Conservation (phyloP, 2,113 vertebrate genomes). For the Syrrhaptes paradoxus region DNA sequence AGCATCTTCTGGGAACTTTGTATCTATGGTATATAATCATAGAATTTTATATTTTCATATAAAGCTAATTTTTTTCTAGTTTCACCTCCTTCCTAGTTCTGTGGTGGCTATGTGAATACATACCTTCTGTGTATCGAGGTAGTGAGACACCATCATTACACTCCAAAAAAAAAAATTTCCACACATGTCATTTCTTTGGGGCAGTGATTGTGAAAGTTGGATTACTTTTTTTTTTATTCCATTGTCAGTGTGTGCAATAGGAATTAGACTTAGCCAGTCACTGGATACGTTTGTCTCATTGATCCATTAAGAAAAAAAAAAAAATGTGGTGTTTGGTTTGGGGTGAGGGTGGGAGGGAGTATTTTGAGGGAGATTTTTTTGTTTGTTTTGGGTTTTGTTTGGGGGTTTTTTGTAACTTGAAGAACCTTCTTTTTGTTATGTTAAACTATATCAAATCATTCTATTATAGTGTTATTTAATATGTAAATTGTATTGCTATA, state of each 20-base stretch:
- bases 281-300: constrained; percentile 80
- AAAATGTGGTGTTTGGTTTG: constrained; percentile 76
- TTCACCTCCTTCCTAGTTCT: constrained; percentile 81
- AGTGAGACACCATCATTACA: constrained; percentile 79
- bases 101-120: constrained; percentile 81
- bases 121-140: constrained; percentile 80
- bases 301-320: constrained; percentile 72
- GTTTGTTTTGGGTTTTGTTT: constrained; percentile 65
- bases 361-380: constrained; percentile 74
- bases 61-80: constrained; percentile 89
- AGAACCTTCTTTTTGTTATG: constrained; percentile 83
- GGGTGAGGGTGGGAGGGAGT: constrained; percentile 59
- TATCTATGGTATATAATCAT: constrained; percentile 92
- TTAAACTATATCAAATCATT: constrained; percentile 96
- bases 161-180: constrained; percentile 74
- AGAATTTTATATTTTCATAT: constrained; percentile 94
- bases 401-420: constrained; percentile 87
- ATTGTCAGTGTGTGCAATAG: constrained; percentile 85
- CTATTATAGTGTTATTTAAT: constrained; percentile 99
- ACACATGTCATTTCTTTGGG: constrained; percentile 80
- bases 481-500: constrained; percentile 99
- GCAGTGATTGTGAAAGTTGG: constrained; percentile 89
- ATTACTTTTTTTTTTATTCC: constrained; percentile 60
- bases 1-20: constrained; percentile 88
- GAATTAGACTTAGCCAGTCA: constrained; percentile 83